Percentiles rank a stretch among this genome's conserved stretches.
phyloP scores from a whole-genome alignment of 2,113 vertebrate species.

The Leiothrix lutea region DNA sequence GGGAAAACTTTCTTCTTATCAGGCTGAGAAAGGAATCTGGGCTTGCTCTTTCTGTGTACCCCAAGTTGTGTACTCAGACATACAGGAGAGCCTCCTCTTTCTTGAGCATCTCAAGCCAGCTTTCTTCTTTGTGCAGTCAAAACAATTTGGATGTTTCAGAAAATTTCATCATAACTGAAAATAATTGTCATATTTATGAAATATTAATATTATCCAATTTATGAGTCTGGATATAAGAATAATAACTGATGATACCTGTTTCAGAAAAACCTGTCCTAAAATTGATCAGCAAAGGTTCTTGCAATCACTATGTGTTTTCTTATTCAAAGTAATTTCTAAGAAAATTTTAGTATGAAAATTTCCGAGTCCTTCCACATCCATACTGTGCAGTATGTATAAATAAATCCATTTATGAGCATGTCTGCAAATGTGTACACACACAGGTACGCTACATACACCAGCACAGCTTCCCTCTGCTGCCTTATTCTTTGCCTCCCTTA shows the following conservation, averaged over 20 bases:
- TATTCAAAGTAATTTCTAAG: not conserved
- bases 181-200: not conserved
- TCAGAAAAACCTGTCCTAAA: not conserved
- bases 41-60: not conserved
- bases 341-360: not conserved
- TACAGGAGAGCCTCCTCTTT: not conserved
- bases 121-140: not conserved
- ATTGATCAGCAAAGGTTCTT: not conserved
- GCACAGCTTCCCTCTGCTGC: not conserved
- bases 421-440: not conserved
- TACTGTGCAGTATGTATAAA: rapidly evolving
- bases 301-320: not conserved
- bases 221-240: not conserved
- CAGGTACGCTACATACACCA: not conserved
- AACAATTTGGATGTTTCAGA: not conserved
- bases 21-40: not conserved
- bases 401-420: not conserved
- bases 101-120: not conserved
- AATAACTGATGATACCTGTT: not conserved
- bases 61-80: too few relatives aligned
- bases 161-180: not conserved
- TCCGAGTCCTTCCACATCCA: not conserved
- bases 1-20: not conserved
- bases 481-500: not conserved
- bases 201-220: not conserved